Percentiles rank a stretch among this genome's conserved stretches.
These are phyloP conservation scores for Apostichopus leukothele DNA, from an alignment of 53 echinoderm and acorn worm species.

Conservation along the genomic window DNA sequence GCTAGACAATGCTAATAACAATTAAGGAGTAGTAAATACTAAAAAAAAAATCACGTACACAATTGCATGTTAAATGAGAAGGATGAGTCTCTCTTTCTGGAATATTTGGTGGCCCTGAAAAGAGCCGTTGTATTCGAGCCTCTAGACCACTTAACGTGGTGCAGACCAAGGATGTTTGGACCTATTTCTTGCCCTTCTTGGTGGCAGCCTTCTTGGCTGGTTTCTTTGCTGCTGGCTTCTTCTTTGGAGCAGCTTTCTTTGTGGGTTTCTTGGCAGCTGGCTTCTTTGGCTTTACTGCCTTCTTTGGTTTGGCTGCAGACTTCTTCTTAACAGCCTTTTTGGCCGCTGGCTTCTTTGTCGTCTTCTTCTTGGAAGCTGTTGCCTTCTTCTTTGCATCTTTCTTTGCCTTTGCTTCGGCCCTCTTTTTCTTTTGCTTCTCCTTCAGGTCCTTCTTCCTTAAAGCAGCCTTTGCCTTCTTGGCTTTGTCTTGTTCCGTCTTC, in stretches of 20 bases:
- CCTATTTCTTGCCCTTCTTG: slow-evolving; percentile 39
- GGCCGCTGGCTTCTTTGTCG: slow-evolving; percentile 26
- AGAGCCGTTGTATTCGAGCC: slow-evolving; percentile 71
- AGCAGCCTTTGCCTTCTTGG: slow-evolving; percentile 63
- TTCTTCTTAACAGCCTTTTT: slow-evolving; percentile 50
- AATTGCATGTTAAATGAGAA: not conserved
- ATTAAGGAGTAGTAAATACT: too few species aligned
- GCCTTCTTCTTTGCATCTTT: slow-evolving; percentile 57
- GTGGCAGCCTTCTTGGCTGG: slow-evolving; percentile 63
- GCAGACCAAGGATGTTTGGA: not conserved
- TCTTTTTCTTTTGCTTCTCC: slow-evolving; percentile 40
- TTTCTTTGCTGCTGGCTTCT: slow-evolving; percentile 51
- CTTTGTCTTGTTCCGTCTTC: slow-evolving; percentile 56
- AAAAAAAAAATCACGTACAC: not conserved
- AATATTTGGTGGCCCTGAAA: slow-evolving; percentile 85
- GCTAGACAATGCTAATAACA: too few species aligned
- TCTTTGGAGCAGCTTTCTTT: slow-evolving; percentile 28
- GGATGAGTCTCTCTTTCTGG: slow-evolving; percentile 60
- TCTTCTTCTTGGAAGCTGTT: slow-evolving; percentile 14
- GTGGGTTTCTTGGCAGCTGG: not conserved
- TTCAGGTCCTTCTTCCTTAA: slow-evolving; percentile 56
- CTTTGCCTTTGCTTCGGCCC: slow-evolving; percentile 41
- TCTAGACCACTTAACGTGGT: slow-evolving; percentile 57
- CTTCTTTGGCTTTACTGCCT: slow-evolving; percentile 38
- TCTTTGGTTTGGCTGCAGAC: not conserved